Evolutionary conservation across 2,113 vertebrate genomes (phyloP).

Genomic region (Arizona elegans): DNA sequence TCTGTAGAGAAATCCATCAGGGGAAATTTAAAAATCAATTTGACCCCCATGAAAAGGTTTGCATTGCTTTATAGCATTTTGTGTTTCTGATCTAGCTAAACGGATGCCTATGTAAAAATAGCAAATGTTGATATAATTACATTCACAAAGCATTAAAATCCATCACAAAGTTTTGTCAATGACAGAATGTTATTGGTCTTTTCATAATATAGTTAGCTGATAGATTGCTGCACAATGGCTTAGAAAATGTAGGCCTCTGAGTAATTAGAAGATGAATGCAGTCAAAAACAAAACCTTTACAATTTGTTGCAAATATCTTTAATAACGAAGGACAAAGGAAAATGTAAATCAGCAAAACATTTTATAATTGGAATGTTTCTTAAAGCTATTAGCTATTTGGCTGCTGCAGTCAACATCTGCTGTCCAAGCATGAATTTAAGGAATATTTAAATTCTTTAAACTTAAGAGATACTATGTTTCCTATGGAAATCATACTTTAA

Average conservation of each 20-base stretch:
- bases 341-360: conserved; percentile 14
- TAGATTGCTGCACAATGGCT: background rate
- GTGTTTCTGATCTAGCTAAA: background rate
- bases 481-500: background rate
- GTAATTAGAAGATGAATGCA: conserved; percentile 16
- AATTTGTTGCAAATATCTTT: background rate
- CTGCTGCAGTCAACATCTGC: conserved; percentile 10
- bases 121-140: background rate
- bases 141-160: background rate
- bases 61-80: background rate
- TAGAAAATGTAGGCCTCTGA: background rate
- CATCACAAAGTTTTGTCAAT: background rate
- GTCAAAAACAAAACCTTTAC: background rate
- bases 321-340: background rate
- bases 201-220: background rate
- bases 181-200: background rate
- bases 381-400: background rate
- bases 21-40: background rate
- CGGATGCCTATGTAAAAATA: background rate
- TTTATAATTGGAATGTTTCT: conserved; percentile 16
- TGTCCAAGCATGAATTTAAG: conserved; percentile 5
- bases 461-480: background rate
- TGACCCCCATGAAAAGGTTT: background rate
- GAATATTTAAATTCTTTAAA: background rate
- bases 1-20: background rate